Conservation (phyloP, 2,888 invertebrate genomes). For the Geophilus truncorum region DNA sequence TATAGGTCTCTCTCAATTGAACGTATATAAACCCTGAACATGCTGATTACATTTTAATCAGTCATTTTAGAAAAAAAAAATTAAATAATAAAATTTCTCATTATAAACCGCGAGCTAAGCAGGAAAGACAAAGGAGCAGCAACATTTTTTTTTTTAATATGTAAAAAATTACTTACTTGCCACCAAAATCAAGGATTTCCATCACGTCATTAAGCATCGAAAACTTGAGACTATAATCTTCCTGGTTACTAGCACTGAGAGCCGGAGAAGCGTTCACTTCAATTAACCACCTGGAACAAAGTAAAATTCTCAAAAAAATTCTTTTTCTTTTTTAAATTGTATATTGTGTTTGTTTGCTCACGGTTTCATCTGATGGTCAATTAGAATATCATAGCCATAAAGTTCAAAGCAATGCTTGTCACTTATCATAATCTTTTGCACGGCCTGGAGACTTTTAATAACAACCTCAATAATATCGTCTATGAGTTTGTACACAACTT, state of each 20-base stretch:
- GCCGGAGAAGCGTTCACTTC: conserved; percentile 61
- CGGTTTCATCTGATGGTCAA: conserved; percentile 57
- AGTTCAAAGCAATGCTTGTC: conserved; percentile 60
- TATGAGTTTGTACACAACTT: conserved; percentile 52
- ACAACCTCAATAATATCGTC: conserved; percentile 55
- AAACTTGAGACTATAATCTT: conserved; percentile 58
- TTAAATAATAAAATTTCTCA: too few relatives aligned
- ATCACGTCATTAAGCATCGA: conserved; percentile 57
- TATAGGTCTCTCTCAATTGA: too few relatives aligned
- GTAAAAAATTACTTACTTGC: conserved; percentile 42
- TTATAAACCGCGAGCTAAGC: too few relatives aligned
- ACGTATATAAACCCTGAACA: too few relatives aligned
- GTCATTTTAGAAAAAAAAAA: too few relatives aligned
- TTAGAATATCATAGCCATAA: conserved; percentile 60
- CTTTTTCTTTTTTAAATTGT: conserved; percentile 33
- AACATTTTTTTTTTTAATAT: too few relatives aligned
- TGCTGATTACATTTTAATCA: too few relatives aligned
- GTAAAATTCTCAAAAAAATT: background rate
- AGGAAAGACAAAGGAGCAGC: too few relatives aligned
- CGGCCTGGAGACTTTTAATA: conserved; percentile 55
- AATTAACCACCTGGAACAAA: conserved; percentile 53
- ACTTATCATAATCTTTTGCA: conserved; percentile 54
- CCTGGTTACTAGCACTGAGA: conserved; percentile 56
- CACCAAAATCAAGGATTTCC: conserved; percentile 58
- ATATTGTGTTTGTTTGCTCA: conserved; percentile 45